Evolutionary conservation across 2,888 invertebrate genomes (phyloP).

Genomic region (Ophion slaviceki): DNA sequence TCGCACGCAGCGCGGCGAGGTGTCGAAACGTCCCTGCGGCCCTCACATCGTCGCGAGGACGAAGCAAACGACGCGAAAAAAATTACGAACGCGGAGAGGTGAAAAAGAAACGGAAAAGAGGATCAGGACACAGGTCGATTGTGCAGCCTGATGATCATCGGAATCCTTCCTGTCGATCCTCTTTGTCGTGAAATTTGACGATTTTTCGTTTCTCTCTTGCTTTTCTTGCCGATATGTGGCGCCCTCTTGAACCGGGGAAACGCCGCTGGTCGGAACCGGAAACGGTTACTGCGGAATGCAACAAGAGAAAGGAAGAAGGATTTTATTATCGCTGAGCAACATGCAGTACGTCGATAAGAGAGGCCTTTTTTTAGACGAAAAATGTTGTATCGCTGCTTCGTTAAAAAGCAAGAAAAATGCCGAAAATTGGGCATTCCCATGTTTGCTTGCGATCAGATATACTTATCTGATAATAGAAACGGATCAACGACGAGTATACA

Average conservation of each 20-base stretch:
- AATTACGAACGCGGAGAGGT: background rate
- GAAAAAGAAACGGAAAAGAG: background rate
- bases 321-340: too few relatives aligned
- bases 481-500: background rate
- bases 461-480: too few relatives aligned
- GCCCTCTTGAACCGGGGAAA: background rate
- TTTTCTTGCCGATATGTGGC: background rate
- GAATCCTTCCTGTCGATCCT: too few relatives aligned
- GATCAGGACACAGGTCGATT: background rate
- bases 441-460: too few relatives aligned
- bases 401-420: too few relatives aligned
- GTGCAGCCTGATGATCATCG: background rate
- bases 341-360: too few relatives aligned
- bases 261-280: background rate
- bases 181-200: background rate
- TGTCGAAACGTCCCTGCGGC: background rate
- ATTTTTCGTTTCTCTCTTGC: background rate
- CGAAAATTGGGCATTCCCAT: too few relatives aligned
- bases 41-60: slow-evolving; percentile 30
- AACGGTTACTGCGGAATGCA: slow-evolving; percentile 13
- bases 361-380: too few relatives aligned
- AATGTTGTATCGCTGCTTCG: too few relatives aligned
- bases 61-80: background rate
- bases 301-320: background rate
- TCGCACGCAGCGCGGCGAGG: slow-evolving; percentile 48